Base-by-base conservation (phyloP, 2,113 vertebrate species). In the Tragelaphus imberbis region DNA sequence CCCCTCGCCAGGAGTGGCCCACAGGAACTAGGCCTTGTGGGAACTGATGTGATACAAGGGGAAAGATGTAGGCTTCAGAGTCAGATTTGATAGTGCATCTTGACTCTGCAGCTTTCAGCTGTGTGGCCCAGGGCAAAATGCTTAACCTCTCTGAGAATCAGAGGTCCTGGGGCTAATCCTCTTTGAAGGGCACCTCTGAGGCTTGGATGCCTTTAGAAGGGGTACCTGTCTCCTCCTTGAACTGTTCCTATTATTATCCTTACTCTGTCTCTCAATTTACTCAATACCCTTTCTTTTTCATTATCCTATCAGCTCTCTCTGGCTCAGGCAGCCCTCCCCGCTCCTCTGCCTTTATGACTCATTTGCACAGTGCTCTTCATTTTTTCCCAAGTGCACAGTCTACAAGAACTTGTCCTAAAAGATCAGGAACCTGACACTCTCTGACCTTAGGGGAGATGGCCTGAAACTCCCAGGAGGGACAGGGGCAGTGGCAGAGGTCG, bases 361-460 rank as follows among this genome's bases (percentile, higher is more conserved):
- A 40, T 28, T 81, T 6, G 19, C 90, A 77, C n/a, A 7, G 59
- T 2, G 58, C 40, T 63, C 40, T 58, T 56, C 36, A 0, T 30
- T 51, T 33, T 63, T 33, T 63, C 92, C 40, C 13, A 2, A 13
- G 25, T 3, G 6, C 49, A n/a, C 40, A 23, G 4, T 53, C 88
- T 14, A 8, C 86, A 53, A 56, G 59, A 51, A 77, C 28, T 55
- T n/a, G 30, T 81, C 68, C 79, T 27, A 23, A 30, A 49, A 33
- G 93, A 92, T 84, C 63, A 61, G 88, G 93, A 82, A 82, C 84
- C 90, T 47, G 68, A 88, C 5, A 55, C 77, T 88, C 56, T 93
- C 65, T 84, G 92, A 81, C 94, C 95, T 84, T 44, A 56, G 47
- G 55, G 55, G 30, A 65, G 58, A 77, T 88, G 68, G 21, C 95